A percentile compares a stretch with the other conserved stretches of the same genome.
Conservation (phyloP, 2,113 vertebrate species). For the Phyllopteryx taeniolatus region DNA sequence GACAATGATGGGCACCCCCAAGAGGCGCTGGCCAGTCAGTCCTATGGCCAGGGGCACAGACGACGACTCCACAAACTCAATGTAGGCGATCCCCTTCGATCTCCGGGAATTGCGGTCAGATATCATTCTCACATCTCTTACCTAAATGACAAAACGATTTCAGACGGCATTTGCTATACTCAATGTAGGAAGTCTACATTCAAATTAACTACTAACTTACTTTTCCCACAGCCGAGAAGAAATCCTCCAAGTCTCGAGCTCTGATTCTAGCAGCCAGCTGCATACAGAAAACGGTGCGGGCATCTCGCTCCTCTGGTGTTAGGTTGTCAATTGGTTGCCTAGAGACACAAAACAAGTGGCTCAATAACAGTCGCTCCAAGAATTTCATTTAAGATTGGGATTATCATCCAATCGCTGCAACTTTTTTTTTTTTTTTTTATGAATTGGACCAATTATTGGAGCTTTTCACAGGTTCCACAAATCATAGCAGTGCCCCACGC, state of each 20-base stretch:
- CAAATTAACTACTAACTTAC: conserved; percentile 58
- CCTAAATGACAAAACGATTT: conserved; percentile 66
- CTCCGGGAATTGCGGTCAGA: conserved; percentile 95
- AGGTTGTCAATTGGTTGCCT: conserved; percentile 98
- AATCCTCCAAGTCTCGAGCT: conserved; percentile 95
- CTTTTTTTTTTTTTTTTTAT: too few relatives aligned
- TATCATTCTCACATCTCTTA: conserved; percentile 97
- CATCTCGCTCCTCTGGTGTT: conserved; percentile 94
- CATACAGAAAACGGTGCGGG: conserved; percentile 98
- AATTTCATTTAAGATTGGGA: too few relatives aligned
- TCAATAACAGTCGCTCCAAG: background rate
- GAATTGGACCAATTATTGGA: too few relatives aligned
- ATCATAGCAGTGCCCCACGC: too few relatives aligned
- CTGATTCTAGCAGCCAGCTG: conserved; percentile 95
- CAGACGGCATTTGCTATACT: background rate
- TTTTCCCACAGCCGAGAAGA: conserved; percentile 98
- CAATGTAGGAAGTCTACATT: background rate
- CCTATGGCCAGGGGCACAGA: conserved; percentile 97
- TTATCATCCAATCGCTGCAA: too few relatives aligned
- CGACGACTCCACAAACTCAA: conserved; percentile 95
- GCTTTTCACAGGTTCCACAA: too few relatives aligned
- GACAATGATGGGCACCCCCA: conserved; percentile 97
- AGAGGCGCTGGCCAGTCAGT: conserved; percentile 90
- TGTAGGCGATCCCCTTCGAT: conserved; percentile 97
- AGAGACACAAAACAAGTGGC: conserved; percentile 6